Evolutionary conservation across 2,888 invertebrate genomes (phyloP), one percentile per base, ranked within the genome.

Genomic region (Eulithis prunata): DNA sequence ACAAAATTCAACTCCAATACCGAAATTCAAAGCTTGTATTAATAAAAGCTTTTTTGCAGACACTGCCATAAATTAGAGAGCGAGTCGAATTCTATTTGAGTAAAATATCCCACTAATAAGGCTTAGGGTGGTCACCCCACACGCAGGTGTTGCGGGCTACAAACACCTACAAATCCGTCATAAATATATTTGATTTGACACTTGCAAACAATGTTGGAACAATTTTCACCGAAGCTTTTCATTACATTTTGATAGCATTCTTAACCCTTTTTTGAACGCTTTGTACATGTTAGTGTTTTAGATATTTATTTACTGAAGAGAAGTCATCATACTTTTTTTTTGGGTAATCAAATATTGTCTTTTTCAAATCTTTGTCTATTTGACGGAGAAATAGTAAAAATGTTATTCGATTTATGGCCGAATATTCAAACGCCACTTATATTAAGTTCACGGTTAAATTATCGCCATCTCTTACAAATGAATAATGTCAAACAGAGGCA

Each of bases 181-280:
- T 90, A 90, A 91, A 91, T 90, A 87, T 87, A 87, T 90, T 86
- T 85, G 82, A 87, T 90, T 88, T 89, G 91, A 90, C 90, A 88
- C 83, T 80, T 75, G 80, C 83, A 86, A 90, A 89, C 82, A 85
- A 75, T 75, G 75, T 77, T 78, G 72, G 83, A 75, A 78, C 80
- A 55, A 67, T 60, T 43, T 56, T 52, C 51, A 41, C 38, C 13
- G 41, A 14, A 0, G 13, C 41, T 55, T 45, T 21, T 45, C 36
- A 49, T 51, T n/a, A 38, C 36, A 1, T 36, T 10, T 32, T 36
- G 13, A 55, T 55, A 14, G 14, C 14, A 45, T n/a, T 45, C 3
- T 8, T 38, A 38, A 38, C 38, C 38, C n/a, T n/a, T n/a, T 10
- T 38, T 38, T 38, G 38, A 4, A 38, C 38, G 38, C 6, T 38